Evolutionary conservation across 2,113 vertebrate species (phyloP).

Genomic region (Emydura subglobosa): DNA sequence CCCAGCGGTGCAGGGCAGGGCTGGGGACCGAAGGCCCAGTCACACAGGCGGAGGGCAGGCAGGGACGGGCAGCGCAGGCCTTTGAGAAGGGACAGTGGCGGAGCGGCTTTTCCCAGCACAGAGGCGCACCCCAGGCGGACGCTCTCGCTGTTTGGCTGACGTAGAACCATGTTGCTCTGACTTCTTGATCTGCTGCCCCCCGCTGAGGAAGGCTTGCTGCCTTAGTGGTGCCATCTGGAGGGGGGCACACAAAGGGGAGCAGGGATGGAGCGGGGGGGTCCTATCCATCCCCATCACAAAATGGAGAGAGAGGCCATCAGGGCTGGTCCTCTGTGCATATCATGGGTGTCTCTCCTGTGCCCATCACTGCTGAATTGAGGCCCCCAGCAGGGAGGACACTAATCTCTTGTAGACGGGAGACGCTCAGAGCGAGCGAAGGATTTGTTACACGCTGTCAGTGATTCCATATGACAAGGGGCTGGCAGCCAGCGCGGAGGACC

Average conservation of each 20-base stretch:
- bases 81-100: background rate
- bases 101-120: too few species aligned
- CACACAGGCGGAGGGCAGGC: too few species aligned
- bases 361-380: background rate
- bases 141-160: background rate
- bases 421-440: background rate
- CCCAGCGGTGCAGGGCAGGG: too few species aligned
- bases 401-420: background rate
- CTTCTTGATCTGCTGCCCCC: background rate
- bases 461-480: background rate
- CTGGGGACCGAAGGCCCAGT: too few species aligned
- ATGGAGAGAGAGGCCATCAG: background rate
- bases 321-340: background rate
- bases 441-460: background rate
- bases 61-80: too few species aligned
- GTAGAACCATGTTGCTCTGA: background rate
- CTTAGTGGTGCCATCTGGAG: too few species aligned
- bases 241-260: too few species aligned
- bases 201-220: too few species aligned
- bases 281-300: too few species aligned
- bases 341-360: background rate
- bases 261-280: too few species aligned
- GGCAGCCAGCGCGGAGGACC: background rate
- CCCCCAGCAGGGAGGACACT: background rate
- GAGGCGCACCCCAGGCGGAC: too few species aligned